These are phyloP conservation scores for Chromis chromis DNA, from an alignment of 2,797 vertebrate genomes.

Conservation along the genomic window DNA sequence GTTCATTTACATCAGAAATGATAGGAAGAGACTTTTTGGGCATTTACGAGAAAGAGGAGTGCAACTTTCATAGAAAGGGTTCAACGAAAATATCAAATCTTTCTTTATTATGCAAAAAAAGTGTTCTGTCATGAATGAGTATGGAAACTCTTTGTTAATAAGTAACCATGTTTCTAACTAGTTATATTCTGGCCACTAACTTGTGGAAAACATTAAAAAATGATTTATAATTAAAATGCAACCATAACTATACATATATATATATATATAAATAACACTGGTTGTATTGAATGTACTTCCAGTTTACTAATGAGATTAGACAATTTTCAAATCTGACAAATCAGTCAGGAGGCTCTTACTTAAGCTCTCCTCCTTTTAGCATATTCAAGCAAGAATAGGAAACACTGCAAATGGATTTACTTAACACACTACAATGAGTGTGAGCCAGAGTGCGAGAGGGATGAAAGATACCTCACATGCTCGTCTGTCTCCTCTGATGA, in stretches of 20 bases:
- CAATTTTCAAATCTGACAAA: conserved; percentile 48
- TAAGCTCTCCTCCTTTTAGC: conserved; percentile 34
- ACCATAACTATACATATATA: conserved; percentile 4
- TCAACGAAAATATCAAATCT: conserved; percentile 41
- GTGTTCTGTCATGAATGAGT: conserved; percentile 56
- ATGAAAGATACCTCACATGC: conserved; percentile 74
- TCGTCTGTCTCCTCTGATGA: conserved; percentile 70
- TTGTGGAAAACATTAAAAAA: conserved; percentile 28
- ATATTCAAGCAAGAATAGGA: conserved; percentile 35
- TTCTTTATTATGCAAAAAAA: conserved; percentile 80
- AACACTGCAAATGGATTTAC: conserved; percentile 26
- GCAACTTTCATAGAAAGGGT: conserved; percentile 35
- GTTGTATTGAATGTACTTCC: conserved; percentile 35
- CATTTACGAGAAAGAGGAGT: conserved; percentile 30
- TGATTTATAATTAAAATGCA: conserved; percentile 45
- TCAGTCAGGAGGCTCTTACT: conserved; percentile 34
- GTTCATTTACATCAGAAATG: conserved; percentile 47
- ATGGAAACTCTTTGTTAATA: conserved; percentile 39
- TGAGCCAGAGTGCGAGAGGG: conserved; percentile 40
- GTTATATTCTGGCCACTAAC: conserved; percentile 51
- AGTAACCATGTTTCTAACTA: conserved; percentile 56
- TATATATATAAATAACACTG: conserved; percentile 22
- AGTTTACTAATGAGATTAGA: conserved; percentile 48
- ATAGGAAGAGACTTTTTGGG: conserved; percentile 32
- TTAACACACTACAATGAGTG: conserved; percentile 27